Percentiles rank a stretch among this genome's conserved stretches.
These are phyloP conservation scores for Drosophila grimshawi DNA, from an alignment of 1,140 invertebrate genomes.

Conservation along the genomic window DNA sequence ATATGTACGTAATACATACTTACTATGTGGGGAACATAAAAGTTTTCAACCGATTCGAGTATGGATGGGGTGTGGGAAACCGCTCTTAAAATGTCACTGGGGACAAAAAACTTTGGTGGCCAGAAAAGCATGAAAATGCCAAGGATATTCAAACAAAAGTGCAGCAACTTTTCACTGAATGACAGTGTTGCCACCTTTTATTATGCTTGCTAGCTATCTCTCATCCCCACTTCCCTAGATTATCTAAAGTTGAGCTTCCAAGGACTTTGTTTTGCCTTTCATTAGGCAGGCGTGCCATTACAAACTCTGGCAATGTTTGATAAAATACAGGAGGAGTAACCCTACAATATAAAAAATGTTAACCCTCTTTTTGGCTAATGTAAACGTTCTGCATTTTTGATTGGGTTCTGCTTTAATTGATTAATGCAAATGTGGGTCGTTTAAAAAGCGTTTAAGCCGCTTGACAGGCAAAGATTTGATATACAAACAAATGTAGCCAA, in stretches of 20 bases:
- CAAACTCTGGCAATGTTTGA: conserved; percentile 33
- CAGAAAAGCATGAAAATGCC: conserved; percentile 65
- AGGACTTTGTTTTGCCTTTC: conserved; percentile 35
- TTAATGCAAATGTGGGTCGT: conserved; percentile 36
- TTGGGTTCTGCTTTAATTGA: conserved; percentile 36
- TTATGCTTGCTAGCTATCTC: conserved; percentile 18
- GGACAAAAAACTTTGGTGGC: conserved; percentile 62
- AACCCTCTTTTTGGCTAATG: background rate
- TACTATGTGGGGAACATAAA: conserved; percentile 47
- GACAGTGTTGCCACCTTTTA: conserved; percentile 37
- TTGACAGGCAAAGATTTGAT: background rate
- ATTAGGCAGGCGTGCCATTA: conserved; percentile 26
- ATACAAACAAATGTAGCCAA: background rate
- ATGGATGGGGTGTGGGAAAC: conserved; percentile 24
- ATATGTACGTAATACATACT: conserved; percentile 27
- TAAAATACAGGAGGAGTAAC: conserved; percentile 4
- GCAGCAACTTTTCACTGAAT: conserved; percentile 65
- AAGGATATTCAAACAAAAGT: conserved; percentile 77
- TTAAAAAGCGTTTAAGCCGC: conserved; percentile 35
- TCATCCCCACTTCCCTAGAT: conserved; percentile 14
- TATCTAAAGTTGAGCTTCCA: conserved; percentile 29
- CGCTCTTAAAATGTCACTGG: conserved; percentile 62
- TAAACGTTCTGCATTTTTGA: conserved; percentile 16
- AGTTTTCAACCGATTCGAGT: conserved; percentile 62
- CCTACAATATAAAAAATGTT: background rate